Evolutionary conservation across 2,888 invertebrate genomes (phyloP).

Genomic region (Melieria picta): DNA sequence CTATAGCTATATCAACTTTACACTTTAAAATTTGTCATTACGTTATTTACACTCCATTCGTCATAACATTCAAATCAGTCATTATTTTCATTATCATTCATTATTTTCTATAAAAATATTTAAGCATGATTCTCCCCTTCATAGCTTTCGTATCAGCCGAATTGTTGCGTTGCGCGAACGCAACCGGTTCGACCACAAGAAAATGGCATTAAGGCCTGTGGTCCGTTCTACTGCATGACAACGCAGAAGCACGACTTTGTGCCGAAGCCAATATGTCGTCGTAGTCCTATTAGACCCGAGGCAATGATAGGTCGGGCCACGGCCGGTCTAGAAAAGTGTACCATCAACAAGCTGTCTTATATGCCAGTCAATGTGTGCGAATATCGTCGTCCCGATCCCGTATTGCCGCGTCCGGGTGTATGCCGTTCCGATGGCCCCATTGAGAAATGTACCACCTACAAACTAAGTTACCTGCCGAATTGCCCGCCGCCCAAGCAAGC

Average conservation of each 20-base stretch:
- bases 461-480: constrained; percentile 69
- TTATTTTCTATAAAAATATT: neutral
- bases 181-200: constrained; percentile 71
- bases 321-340: constrained; percentile 59
- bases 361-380: constrained; percentile 61
- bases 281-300: constrained; percentile 53
- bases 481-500: constrained; percentile 60
- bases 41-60: no score
- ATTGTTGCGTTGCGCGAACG: constrained; percentile 69
- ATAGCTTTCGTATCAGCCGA: constrained; percentile 71
- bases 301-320: constrained; percentile 55
- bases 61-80: neutral
- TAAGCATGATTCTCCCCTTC: neutral
- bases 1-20: no score
- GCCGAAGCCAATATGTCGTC: constrained; percentile 69
- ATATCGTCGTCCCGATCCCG: constrained; percentile 49
- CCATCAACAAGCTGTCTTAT: constrained; percentile 62
- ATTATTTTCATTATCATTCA: neutral
- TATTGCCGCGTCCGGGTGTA: constrained; percentile 58
- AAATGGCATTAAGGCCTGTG: constrained; percentile 70
- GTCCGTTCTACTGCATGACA: constrained; percentile 78
- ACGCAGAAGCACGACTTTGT: constrained; percentile 80
- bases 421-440: constrained; percentile 53
- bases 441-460: constrained; percentile 69
- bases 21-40: no score